A percentile compares a stretch with the other conserved stretches of the same genome.
These are phyloP conservation scores for Psilanteris sp. DNA, from an alignment of 1,140 invertebrate species.

Conservation along the genomic window DNA sequence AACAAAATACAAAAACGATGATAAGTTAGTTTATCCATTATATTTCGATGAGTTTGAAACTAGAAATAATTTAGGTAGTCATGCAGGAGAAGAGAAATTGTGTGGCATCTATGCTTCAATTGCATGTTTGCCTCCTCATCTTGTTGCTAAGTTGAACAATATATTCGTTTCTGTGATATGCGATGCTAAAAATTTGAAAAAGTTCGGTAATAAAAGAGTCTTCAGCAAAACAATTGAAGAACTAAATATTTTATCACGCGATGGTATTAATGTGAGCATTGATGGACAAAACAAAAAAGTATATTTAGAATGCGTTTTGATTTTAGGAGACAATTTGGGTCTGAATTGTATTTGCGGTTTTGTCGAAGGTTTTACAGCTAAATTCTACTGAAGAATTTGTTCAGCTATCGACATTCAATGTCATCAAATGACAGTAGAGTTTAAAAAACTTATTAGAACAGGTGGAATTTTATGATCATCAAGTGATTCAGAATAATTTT, in stretches of 20 bases:
- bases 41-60: no score
- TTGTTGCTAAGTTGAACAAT: no score
- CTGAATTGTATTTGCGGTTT: constrained; percentile 46
- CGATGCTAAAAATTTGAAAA: no score
- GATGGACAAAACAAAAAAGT: not conserved
- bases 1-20: not conserved
- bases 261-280: not conserved
- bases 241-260: not conserved
- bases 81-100: no score
- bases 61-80: no score
- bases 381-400: constrained; percentile 11
- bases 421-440: constrained; percentile 5
- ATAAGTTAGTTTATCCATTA: constrained; percentile 6
- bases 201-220: constrained; percentile 1
- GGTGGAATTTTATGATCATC: not conserved
- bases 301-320: constrained; percentile 14
- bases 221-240: constrained; percentile 19
- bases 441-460: not conserved
- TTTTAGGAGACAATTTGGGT: constrained; percentile 43
- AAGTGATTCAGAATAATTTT: not conserved
- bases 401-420: constrained; percentile 1
- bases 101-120: no score
- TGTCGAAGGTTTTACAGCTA: constrained; percentile 16
- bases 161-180: no score
- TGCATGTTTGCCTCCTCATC: no score